phyloP scores from a whole-genome alignment of 2,797 vertebrate genomes.

The Meda fulgida region DNA sequence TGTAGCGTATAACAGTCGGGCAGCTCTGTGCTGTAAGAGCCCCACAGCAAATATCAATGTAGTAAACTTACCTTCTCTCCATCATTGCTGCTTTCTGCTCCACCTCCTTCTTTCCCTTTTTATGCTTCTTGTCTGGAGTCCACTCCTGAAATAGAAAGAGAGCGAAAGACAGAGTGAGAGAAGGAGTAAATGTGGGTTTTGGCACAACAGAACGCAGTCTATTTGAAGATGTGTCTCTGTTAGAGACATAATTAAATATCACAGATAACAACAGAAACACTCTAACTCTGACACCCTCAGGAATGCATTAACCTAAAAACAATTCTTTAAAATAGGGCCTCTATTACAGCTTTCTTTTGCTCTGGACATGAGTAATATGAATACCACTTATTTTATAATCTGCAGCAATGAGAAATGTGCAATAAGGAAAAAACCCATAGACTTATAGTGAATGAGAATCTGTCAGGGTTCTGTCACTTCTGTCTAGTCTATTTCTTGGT shows the following conservation, averaged over 20 bases:
- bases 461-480: too few relatives aligned
- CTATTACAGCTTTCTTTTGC: not conserved
- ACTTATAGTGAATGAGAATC: not conserved
- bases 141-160: constrained; percentile 74
- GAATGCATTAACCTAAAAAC: constrained; percentile 6
- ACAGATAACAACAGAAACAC: constrained; percentile 1
- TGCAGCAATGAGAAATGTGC: too few relatives aligned
- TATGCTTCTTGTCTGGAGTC: constrained; percentile 80
- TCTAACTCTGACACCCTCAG: not conserved
- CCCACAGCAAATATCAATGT: constrained; percentile 3
- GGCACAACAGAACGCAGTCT: constrained; percentile 17
- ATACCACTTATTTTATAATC: not conserved
- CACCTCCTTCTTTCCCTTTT: constrained; percentile 78
- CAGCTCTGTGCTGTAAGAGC: not conserved
- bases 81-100: constrained; percentile 71
- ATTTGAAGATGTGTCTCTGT: constrained; percentile 8
- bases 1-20: not conserved
- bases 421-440: not conserved
- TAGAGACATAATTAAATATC: constrained; percentile 5
- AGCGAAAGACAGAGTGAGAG: constrained; percentile 22
- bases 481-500: too few relatives aligned
- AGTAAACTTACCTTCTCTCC: constrained; percentile 73
- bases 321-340: not conserved
- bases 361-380: not conserved
- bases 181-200: constrained; percentile 27